These are phyloP conservation scores for Archilochus colubris DNA, from an alignment of 2,113 vertebrate species.

Conservation along the genomic window DNA sequence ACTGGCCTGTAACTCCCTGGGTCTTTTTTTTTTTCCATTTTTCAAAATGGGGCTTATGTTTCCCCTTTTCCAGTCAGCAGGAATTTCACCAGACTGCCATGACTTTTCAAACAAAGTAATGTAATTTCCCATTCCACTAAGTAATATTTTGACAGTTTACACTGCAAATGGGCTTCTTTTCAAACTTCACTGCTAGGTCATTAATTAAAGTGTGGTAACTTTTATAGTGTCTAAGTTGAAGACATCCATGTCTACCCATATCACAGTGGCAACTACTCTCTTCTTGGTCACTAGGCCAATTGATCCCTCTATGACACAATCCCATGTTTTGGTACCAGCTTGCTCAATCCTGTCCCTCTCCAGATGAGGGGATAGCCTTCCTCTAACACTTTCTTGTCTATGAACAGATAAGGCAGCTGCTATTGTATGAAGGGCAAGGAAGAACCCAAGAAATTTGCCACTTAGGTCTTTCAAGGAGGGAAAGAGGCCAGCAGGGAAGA, in stretches of 20 bases:
- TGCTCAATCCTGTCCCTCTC: background rate
- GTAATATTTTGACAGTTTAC: slow-evolving; percentile 11
- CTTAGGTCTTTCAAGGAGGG: background rate
- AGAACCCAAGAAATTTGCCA: background rate
- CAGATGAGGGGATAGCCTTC: background rate
- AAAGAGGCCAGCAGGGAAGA: background rate
- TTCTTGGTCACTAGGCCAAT: background rate
- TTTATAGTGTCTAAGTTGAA: background rate
- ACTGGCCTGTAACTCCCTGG: no score
- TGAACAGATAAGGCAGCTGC: background rate
- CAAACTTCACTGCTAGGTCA: background rate
- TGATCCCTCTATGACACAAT: background rate
- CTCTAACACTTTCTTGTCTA: background rate
- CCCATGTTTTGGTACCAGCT: background rate
- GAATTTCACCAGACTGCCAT: no score
- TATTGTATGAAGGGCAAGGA: background rate
- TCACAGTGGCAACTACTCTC: background rate
- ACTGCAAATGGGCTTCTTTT: background rate
- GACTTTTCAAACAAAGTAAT: background rate
- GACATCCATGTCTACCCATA: background rate
- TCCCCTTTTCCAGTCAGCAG: no score
- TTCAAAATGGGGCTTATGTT: no score
- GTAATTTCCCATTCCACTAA: background rate
- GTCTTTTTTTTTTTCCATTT: no score
- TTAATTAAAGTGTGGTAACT: background rate